phyloP scores from a whole-genome alignment of 1,140 invertebrate genomes.

The Microplitis mediator region DNA sequence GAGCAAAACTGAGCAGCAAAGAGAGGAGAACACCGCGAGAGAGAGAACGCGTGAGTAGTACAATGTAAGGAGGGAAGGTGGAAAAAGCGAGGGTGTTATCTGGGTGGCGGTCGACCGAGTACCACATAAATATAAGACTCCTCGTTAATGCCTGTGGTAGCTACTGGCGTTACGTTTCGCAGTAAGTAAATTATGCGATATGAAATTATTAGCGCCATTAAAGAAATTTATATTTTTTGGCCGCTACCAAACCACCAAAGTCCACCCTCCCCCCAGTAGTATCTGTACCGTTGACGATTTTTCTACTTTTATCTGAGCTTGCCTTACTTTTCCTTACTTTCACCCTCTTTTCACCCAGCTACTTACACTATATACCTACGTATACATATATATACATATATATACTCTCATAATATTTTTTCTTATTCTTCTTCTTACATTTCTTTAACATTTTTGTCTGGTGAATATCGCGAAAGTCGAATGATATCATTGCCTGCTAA shows the following conservation, averaged over 20 bases:
- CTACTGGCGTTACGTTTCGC: constrained; percentile 65
- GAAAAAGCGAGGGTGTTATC: constrained; percentile 57
- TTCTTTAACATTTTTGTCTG: constrained; percentile 21
- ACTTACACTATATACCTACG: no score
- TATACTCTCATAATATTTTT: neutral
- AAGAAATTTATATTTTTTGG: constrained; percentile 64
- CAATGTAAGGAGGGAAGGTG: constrained; percentile 36
- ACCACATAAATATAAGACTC: constrained; percentile 64
- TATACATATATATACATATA: neutral
- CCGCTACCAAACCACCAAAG: constrained; percentile 25
- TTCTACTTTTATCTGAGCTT: constrained; percentile 59
- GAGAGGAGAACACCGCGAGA: constrained; percentile 30
- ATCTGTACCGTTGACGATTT: constrained; percentile 57
- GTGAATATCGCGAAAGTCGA: constrained; percentile 24
- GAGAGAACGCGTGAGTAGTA: constrained; percentile 31
- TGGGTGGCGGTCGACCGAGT: constrained; percentile 58
- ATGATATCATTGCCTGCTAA: constrained; percentile 37
- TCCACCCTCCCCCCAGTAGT: constrained; percentile 13
- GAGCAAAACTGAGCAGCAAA: constrained; percentile 32
- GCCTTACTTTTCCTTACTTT: constrained; percentile 38
- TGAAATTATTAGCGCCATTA: constrained; percentile 65
- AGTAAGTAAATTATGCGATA: constrained; percentile 66
- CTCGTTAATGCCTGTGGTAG: constrained; percentile 63
- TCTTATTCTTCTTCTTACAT: constrained; percentile 10
- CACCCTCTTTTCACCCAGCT: constrained; percentile 15